Evolutionary conservation across 2,113 vertebrate genomes (phyloP).

Genomic region (Rhagologus leucostigma): DNA sequence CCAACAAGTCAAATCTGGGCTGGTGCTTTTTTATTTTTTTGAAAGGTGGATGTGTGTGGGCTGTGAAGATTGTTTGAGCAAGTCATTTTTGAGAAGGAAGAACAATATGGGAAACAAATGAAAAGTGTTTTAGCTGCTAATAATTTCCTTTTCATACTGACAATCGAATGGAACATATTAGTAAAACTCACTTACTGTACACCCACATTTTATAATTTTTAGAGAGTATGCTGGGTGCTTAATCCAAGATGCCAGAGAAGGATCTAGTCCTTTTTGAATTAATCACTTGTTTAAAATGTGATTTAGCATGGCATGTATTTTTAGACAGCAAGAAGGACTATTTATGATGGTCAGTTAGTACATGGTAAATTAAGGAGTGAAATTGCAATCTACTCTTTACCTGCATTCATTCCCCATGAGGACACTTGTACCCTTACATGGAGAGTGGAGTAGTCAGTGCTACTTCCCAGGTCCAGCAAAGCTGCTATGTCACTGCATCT

Average conservation of each 20-base stretch:
- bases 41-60: background rate
- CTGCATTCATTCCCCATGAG: background rate
- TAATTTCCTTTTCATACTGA: constrained; percentile 2
- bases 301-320: background rate
- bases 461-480: background rate
- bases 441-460: background rate
- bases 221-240: background rate
- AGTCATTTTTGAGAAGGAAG: constrained; percentile 42
- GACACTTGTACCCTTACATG: background rate
- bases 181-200: background rate
- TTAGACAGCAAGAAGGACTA: background rate
- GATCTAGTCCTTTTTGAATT: background rate
- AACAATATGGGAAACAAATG: constrained; percentile 1
- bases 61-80: background rate
- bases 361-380: background rate
- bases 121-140: background rate
- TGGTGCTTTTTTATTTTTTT: background rate
- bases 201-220: background rate
- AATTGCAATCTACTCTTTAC: background rate
- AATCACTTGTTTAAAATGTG: background rate
- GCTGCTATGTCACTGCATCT: background rate
- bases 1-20: background rate
- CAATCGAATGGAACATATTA: constrained; percentile 39
- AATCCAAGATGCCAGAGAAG: background rate
- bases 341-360: background rate